Conservation (phyloP, 2,797 vertebrate species). For the Mus minutoides region DNA sequence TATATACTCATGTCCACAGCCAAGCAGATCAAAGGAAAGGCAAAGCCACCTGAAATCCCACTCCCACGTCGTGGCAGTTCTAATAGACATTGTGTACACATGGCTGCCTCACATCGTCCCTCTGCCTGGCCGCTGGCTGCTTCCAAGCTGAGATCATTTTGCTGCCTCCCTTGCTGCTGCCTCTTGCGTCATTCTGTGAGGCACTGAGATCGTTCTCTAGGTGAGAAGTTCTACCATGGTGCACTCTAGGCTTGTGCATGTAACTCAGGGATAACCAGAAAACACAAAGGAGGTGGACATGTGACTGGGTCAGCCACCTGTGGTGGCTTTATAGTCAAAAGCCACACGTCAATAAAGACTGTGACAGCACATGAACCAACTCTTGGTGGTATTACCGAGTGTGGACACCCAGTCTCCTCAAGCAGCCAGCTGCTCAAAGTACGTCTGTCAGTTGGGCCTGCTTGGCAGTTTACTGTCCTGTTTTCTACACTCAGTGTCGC, state of each 20-base stretch:
- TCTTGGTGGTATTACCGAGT: neutral
- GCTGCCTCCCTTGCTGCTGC: neutral
- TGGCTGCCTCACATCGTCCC: neutral
- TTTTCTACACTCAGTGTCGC: neutral
- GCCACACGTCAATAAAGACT: neutral
- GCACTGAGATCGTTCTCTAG: neutral
- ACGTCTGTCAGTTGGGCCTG: neutral
- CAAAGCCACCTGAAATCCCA: conserved; percentile 25
- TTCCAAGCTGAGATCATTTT: neutral
- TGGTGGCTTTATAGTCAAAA: conserved; percentile 6
- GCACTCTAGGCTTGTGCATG: neutral
- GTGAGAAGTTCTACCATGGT: neutral
- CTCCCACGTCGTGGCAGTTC: neutral
- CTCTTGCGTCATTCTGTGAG: neutral
- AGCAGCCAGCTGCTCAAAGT: neutral
- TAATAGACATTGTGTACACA: neutral
- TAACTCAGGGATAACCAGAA: neutral
- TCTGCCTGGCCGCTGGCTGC: neutral
- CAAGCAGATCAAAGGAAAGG: conserved; percentile 24
- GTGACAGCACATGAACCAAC: neutral
- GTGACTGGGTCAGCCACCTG: neutral
- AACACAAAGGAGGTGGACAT: neutral
- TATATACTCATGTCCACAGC: neutral
- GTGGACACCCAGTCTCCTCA: neutral
- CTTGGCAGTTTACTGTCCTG: neutral